Conservation (phyloP, 2,888 invertebrate genomes). For the Peribatodes rhomboidaria region DNA sequence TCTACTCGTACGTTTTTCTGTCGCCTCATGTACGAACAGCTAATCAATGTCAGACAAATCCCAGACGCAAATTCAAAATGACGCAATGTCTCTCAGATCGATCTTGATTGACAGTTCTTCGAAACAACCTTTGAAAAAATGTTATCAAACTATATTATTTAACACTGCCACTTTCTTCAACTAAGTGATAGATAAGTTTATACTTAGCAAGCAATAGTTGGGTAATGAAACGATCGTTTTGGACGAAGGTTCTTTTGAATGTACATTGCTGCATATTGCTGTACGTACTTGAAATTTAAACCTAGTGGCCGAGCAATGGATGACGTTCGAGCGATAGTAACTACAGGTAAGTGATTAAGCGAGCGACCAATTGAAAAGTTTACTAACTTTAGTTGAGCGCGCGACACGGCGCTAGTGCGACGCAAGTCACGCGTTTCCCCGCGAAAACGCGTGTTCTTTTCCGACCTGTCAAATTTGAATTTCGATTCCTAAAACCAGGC, state of each 20-base stretch:
- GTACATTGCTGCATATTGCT: constrained; percentile 36
- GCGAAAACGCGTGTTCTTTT: constrained; percentile 67
- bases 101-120: constrained; percentile 50
- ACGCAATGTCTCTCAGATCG: constrained; percentile 51
- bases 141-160: neutral
- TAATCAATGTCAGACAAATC: no score
- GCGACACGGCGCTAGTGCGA: constrained; percentile 57
- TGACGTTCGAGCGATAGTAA: constrained; percentile 25
- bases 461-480: constrained; percentile 53
- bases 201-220: constrained; percentile 9
- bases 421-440: constrained; percentile 66
- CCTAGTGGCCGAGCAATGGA: constrained; percentile 38
- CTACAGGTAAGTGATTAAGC: constrained; percentile 34
- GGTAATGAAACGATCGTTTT: neutral
- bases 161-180: neutral
- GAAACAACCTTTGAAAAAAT: constrained; percentile 19
- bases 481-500: constrained; percentile 43
- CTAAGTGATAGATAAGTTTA: neutral
- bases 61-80: constrained; percentile 47
- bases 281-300: neutral
- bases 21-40: no score
- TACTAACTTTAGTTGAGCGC: constrained; percentile 68
- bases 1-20: no score
- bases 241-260: neutral
- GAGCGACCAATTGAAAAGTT: constrained; percentile 49